Evolutionary conservation across 2,888 invertebrate genomes (phyloP).

Genomic region (Pandemis corylana): DNA sequence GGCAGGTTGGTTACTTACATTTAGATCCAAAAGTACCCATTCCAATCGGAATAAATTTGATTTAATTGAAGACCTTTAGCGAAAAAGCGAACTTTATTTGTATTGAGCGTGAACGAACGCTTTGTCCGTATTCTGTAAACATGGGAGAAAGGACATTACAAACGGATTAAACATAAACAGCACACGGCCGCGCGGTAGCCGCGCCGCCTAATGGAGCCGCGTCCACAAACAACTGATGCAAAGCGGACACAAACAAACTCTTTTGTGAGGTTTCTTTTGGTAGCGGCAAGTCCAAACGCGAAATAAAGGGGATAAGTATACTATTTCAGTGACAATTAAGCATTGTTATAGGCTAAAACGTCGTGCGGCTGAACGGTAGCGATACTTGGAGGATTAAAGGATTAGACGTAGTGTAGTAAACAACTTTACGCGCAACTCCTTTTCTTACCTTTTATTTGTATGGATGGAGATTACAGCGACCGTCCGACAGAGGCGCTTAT

Average conservation of each 20-base stretch:
- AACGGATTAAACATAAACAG: conserved; percentile 81
- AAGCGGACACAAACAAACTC: conserved; percentile 76
- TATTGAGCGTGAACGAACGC: conserved; percentile 52
- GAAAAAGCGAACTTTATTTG: conserved; percentile 47
- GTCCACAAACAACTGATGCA: conserved; percentile 76
- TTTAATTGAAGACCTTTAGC: conserved; percentile 30
- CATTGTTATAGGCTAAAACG: conserved; percentile 63
- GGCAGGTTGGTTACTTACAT: background rate
- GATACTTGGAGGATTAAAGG: conserved; percentile 79
- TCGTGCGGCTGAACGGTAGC: conserved; percentile 62
- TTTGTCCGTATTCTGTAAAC: conserved; percentile 66
- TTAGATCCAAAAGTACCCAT: conserved; percentile 19
- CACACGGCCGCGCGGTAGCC: conserved; percentile 50
- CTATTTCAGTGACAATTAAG: conserved; percentile 71
- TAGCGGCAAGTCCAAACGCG: conserved; percentile 49
- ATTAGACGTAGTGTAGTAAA: conserved; percentile 68
- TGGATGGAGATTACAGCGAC: conserved; percentile 39
- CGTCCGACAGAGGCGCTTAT: conserved; percentile 47
- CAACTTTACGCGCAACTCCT: conserved; percentile 67
- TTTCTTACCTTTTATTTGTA: conserved; percentile 57
- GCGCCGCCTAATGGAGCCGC: conserved; percentile 64
- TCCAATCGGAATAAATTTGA: conserved; percentile 39
- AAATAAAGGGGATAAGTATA: conserved; percentile 52
- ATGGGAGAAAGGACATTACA: conserved; percentile 72
- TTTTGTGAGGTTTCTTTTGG: conserved; percentile 69